phyloP scores from a whole-genome alignment of 2,113 vertebrate species.

The Pituophis catenifer region DNA sequence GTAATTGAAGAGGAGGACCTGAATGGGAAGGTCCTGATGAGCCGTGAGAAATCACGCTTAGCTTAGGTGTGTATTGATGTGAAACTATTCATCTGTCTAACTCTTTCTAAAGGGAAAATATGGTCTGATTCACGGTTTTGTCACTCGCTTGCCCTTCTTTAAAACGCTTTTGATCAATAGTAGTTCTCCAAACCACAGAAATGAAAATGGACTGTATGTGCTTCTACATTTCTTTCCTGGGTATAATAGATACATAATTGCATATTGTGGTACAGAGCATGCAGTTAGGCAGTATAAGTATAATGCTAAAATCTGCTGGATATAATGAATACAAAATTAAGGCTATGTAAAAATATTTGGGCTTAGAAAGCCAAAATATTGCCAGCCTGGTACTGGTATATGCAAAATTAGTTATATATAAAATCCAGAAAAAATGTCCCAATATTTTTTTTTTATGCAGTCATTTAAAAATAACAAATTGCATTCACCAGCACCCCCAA shows the following conservation, averaged over 20 bases:
- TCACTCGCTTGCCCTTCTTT: slow-evolving; percentile 16
- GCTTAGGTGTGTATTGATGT: neutral
- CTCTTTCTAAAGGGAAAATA: slow-evolving; percentile 27
- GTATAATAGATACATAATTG: slow-evolving; percentile 6
- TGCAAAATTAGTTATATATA: neutral
- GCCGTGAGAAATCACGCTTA: slow-evolving; percentile 10
- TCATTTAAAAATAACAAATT: neutral
- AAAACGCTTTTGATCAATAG: slow-evolving; percentile 29
- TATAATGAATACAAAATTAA: neutral
- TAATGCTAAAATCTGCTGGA: neutral
- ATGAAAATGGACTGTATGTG: neutral
- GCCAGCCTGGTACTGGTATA: neutral
- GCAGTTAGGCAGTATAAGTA: neutral
- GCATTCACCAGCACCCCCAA: neutral
- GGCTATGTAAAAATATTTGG: neutral
- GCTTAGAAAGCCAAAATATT: neutral
- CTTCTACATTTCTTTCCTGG: neutral
- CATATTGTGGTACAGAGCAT: neutral
- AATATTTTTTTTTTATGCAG: neutral
- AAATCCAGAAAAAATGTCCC: neutral
- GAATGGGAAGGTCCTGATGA: slow-evolving; percentile 27
- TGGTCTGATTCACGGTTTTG: neutral
- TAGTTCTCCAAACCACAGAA: slow-evolving; percentile 5
- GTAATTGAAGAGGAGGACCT: slow-evolving; percentile 26
- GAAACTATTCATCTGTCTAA: slow-evolving; percentile 26